phyloP scores from a whole-genome alignment of 2,888 invertebrate species.

The Cephus nigrinus region DNA sequence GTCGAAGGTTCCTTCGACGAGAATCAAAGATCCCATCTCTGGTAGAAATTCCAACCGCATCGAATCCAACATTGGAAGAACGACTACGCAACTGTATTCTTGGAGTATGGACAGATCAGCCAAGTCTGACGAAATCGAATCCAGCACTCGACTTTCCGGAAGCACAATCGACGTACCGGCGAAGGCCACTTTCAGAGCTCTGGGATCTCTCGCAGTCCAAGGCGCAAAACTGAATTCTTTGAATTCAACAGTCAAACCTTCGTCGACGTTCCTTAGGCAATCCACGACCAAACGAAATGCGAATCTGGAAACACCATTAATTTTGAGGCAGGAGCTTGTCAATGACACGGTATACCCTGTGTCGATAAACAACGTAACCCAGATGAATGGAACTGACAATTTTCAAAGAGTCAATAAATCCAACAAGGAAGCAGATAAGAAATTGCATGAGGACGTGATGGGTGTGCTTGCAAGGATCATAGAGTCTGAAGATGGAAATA shows the following conservation, averaged over 20 bases:
- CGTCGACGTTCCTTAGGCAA: background rate
- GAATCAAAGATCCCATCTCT: background rate
- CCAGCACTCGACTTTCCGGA: background rate
- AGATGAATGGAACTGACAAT: constrained; percentile 14
- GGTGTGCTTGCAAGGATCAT: background rate
- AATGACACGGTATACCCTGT: constrained; percentile 25
- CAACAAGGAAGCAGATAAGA: constrained; percentile 26
- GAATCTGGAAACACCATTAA: background rate
- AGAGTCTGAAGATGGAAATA: background rate
- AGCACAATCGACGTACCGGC: background rate
- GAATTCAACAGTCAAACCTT: background rate
- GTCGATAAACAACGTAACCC: constrained; percentile 20
- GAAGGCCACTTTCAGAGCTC: background rate
- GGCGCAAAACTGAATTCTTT: background rate
- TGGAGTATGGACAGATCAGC: background rate
- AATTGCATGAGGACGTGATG: constrained; percentile 16
- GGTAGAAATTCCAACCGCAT: background rate
- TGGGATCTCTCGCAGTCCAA: background rate
- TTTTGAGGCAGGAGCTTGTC: constrained; percentile 27
- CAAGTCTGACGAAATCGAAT: background rate
- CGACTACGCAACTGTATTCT: background rate
- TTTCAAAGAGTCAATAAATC: background rate
- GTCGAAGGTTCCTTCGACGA: background rate
- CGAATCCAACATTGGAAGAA: background rate
- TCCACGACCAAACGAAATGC: background rate